A percentile compares a stretch with the other conserved stretches of the same genome.
Evolutionary conservation across 2,797 vertebrate genomes (phyloP).

Genomic region (Sebastes vulpes): DNA sequence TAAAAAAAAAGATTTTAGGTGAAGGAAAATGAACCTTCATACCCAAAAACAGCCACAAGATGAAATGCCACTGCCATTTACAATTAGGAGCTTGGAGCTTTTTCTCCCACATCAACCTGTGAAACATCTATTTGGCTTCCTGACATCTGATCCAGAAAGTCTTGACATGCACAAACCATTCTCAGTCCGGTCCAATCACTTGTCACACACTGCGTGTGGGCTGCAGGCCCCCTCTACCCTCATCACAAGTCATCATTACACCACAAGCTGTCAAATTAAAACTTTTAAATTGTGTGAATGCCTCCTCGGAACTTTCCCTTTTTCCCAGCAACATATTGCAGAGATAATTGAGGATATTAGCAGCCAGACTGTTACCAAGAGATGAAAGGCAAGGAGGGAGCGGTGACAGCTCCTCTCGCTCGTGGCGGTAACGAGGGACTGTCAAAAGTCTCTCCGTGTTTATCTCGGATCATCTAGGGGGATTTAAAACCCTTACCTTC

Average conservation of each 20-base stretch:
- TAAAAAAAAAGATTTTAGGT: not conserved
- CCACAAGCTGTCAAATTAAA: constrained; percentile 86
- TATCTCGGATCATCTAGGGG: constrained; percentile 86
- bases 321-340: constrained; percentile 79
- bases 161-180: constrained; percentile 54
- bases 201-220: constrained; percentile 45
- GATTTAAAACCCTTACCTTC: constrained; percentile 86
- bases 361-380: constrained; percentile 82
- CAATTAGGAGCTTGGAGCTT: constrained; percentile 4
- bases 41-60: not conserved
- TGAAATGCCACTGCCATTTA: constrained; percentile 30
- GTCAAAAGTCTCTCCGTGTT: constrained; percentile 86
- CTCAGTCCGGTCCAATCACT: constrained; percentile 60
- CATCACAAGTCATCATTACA: constrained; percentile 78
- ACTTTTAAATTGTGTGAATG: constrained; percentile 79
- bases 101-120: constrained; percentile 25
- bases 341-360: constrained; percentile 88
- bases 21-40: not conserved
- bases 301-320: constrained; percentile 75
- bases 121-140: constrained; percentile 60
- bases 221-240: constrained; percentile 39
- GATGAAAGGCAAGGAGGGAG: constrained; percentile 80
- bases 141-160: constrained; percentile 61
- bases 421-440: constrained; percentile 82
- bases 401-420: constrained; percentile 81